Base-by-base conservation (phyloP, 2,888 invertebrate species). In the Trissolcus japonicus region DNA sequence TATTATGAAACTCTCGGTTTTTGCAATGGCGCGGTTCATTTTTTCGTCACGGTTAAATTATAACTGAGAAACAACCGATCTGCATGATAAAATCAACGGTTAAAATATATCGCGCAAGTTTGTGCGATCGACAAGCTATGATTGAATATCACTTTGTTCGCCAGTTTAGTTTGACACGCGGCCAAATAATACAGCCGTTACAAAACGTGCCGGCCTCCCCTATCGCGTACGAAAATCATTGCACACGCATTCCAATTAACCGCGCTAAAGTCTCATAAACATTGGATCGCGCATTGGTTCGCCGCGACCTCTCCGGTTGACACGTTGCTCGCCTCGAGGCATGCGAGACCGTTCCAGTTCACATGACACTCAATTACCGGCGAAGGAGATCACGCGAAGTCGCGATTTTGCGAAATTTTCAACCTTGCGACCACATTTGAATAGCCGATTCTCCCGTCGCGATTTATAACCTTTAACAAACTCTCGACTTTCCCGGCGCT, bases 331-430 rank as follows among this genome's bases (percentile, higher is more conserved):
- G 35, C 25, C 43, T 19, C 35, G 59, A 9, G n/a, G 48, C 59
- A 54, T 25, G 62, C 56, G 48, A 62, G 59, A 67, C 53, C 62
- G 62, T 74, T 74, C 67, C 53, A 62, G 67, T 68, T 74, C 74
- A 62, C 74, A 62, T 62, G 74, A 53, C 53, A 54, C 51, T 74
- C 74, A 74, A 74, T 74, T 74, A 74, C 73, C 48, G 35, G 62
- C 74, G 40, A 46, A 21, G 55, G 55, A 57, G 74, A 74, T 67
- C 67, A 57, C 55, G 62, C 57, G 21, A 40, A 51, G 56, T 67
- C 29, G 67, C 29, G 67, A 67, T 74, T 74, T 74, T 74, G 62
- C 62, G 46, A 74, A 74, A 67, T 74, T 73, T 68, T 40, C 67
- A 74, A 40, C 57, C 74, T 62, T 46, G 67, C 62, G 46, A 53